Base-by-base conservation (phyloP, 92 coral and sea anemone species). In the Phenganax marumi region DNA sequence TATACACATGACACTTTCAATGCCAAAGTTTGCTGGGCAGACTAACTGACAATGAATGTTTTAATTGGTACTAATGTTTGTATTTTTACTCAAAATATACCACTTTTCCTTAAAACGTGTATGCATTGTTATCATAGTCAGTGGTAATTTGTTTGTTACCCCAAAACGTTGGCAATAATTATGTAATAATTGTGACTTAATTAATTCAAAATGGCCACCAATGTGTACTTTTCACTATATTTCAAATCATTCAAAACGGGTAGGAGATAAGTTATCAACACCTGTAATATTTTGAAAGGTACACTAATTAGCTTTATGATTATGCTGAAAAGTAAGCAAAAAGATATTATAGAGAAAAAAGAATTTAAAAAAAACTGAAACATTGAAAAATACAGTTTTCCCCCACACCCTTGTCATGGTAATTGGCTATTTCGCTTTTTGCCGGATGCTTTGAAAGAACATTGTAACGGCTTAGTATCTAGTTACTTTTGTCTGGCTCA, bases 151-250 rank as follows among this genome's bases (percentile, higher is more conserved):
- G 10, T 3, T 64, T 64, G 47, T 64, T 26, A n/a, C 47, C 39
- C 13, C 13, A 4, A 10, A 54, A 10, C 10, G 23, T 7, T n/a
- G n/a, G n/a, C n/a, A n/a, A 61, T 16, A 7, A 61, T 7, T 61
- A 26, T 19, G 68, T 26, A 7, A 21, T 0, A 7, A 33, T 52
- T 69, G 12, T 16, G 7, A 24, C 74, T 25, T 7, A 48, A 33
- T 69, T 25, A 23, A 69, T 69, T 69, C 74, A 69, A 69, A 69
- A 69, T 69, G 74, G 74, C 74, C 16, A 12, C 74, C 74, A 69
- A 48, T 12, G 8, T 6, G 43, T 33, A 25, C 16, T 23, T 14
- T 48, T 6, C 50, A 12, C 74, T 7, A 24, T 69, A 5, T 1
- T 48, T 69, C 51, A 8, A 69, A 69, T 25, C 43, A 69, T 23